Percentiles rank a stretch among this genome's conserved stretches.
Conservation (phyloP, 2,113 vertebrate species). For the Hemicordylus capensis region DNA sequence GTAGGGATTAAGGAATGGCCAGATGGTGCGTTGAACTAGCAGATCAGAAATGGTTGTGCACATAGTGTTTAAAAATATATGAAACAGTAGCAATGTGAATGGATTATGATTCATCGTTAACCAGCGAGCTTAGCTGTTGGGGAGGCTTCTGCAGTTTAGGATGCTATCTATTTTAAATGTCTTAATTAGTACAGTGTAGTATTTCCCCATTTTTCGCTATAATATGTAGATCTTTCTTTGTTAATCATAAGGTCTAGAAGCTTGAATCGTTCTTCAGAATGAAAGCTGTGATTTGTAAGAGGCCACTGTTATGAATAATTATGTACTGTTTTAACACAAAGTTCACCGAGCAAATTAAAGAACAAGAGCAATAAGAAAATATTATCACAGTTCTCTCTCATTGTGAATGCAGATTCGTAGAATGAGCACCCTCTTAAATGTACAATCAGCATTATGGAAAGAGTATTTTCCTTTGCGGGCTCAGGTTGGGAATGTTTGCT, state of each 20-base stretch:
- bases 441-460: neutral
- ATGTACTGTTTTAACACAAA: too few species aligned
- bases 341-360: too few species aligned
- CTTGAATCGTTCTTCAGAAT: neutral
- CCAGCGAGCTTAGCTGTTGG: neutral
- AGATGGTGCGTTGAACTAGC: slow-evolving; percentile 16
- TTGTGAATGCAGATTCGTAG: neutral
- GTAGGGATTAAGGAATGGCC: slow-evolving; percentile 7
- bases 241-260: neutral
- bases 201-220: neutral
- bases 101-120: neutral
- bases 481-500: neutral
- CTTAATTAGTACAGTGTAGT: neutral
- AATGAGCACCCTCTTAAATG: neutral
- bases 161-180: neutral
- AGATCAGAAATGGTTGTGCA: neutral
- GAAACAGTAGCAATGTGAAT: slow-evolving; percentile 10
- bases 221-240: neutral
- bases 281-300: neutral
- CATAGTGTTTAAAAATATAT: neutral
- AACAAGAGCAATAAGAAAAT: too few species aligned
- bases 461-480: neutral
- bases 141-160: neutral
- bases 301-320: too few species aligned
- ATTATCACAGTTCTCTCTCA: too few species aligned